phyloP scores from a whole-genome alignment of 2,888 invertebrate species.

The Podotricha telesiphe region DNA sequence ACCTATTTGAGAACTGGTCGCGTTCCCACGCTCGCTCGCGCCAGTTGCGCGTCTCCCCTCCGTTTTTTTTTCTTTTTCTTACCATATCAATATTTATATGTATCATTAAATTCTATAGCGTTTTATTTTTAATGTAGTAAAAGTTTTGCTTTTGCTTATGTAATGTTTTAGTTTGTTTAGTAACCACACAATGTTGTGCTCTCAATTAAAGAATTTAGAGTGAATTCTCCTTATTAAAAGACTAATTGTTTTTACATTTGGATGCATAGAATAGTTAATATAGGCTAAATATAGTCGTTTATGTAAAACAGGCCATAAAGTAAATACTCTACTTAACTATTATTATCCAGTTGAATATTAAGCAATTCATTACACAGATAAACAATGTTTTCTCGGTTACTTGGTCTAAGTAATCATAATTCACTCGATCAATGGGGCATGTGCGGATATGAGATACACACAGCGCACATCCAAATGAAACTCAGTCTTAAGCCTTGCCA shows the following conservation, averaged over 20 bases:
- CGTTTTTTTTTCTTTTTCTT: slow-evolving; percentile 65
- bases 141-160: slow-evolving; percentile 18
- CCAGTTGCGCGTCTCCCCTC: slow-evolving; percentile 80
- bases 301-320: neutral
- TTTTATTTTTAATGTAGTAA: slow-evolving; percentile 35
- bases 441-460: slow-evolving; percentile 52
- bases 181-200: neutral
- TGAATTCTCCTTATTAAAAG: neutral
- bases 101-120: slow-evolving; percentile 43
- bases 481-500: slow-evolving; percentile 33
- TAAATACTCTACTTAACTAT: neutral
- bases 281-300: neutral
- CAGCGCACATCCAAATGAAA: slow-evolving; percentile 36
- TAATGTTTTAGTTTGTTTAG: neutral
- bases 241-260: neutral
- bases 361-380: slow-evolving; percentile 53
- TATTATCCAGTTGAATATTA: slow-evolving; percentile 44
- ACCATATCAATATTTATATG: slow-evolving; percentile 56
- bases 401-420: slow-evolving; percentile 67
- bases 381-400: slow-evolving; percentile 66
- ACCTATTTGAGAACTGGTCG: slow-evolving; percentile 76
- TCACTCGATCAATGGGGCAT: slow-evolving; percentile 70
- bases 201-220: neutral
- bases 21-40: slow-evolving; percentile 83
- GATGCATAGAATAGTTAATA: neutral